Evolutionary conservation across 2,797 vertebrate species (phyloP), one percentile per base, ranked within the genome.

Genomic region (Synanceia verrucosa): DNA sequence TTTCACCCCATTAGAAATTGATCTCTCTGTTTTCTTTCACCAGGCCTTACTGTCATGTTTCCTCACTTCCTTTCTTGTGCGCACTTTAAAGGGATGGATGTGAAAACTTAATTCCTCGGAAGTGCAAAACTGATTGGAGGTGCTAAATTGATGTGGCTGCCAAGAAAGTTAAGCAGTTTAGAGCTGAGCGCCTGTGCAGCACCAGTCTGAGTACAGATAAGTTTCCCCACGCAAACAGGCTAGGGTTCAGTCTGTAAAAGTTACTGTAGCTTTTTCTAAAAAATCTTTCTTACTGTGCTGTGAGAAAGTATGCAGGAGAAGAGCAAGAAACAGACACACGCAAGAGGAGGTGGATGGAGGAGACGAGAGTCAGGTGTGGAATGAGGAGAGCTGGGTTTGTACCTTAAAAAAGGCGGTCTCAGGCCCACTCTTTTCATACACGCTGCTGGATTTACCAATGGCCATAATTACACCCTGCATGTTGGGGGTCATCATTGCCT

Each of bases 381-480:
- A 58, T 33, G 74, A 76, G 47, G 51, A 73, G 34, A 63, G 46
- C 67, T 79, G 73, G 77, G 64, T 84, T 78, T 93, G 93, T 99
- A 99, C 98, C 98, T 99, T 97, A 94, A 99, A 99, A 95, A 99
- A 99, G 91, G 97, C 97, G 85, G 96, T 96, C 95, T 99, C 97
- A 70, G 98, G 96, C 88, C 98, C 98, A 94, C 90, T 96, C 95
- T 96, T 97, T 95, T 99, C 97, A 97, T 96, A 99, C 61, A 98
- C 94, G 96, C 87, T 95, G 94, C 96, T 94, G 95, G 96, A 95
- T 97, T 98, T 97, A 95, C 96, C 97, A 97, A 99, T 97, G 91
- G 98, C 97, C 97, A 99, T 98, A 95, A 99, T 97, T 93, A 99
- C 94, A 96, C 97, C 97, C 96, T 99, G 98, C 98, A 99, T 99